Evolutionary conservation across 2,888 invertebrate species (phyloP).

Genomic region (Eristalinus aeneus): DNA sequence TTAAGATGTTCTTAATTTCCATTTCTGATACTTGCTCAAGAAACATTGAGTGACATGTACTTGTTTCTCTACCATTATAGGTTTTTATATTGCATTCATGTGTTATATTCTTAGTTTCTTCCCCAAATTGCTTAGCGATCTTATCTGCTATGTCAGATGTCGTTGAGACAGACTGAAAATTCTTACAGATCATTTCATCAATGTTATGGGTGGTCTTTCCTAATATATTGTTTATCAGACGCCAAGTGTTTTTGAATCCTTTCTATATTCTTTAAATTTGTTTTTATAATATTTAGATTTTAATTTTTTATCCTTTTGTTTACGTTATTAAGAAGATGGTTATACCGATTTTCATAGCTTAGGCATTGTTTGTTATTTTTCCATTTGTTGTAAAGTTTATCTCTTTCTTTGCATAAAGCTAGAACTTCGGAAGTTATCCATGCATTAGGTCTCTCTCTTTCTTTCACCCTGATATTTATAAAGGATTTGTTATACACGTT

Average conservation of each 20-base stretch:
- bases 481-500: neutral
- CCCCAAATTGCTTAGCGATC: neutral
- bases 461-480: neutral
- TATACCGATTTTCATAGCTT: neutral
- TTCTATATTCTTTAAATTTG: neutral
- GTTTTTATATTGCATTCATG: neutral
- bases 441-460: neutral
- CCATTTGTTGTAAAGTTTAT: neutral
- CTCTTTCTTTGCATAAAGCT: neutral
- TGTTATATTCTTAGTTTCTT: neutral
- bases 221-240: neutral
- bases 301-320: neutral
- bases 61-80: neutral
- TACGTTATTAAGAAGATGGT: no score
- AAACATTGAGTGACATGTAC: neutral
- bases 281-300: neutral
- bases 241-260: neutral
- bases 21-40: neutral
- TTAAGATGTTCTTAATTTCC: neutral
- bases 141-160: neutral
- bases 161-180: neutral
- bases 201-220: neutral
- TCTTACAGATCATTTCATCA: neutral
- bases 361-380: neutral
- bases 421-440: slow-evolving; percentile 1